Percentiles rank a stretch among this genome's conserved stretches.
Evolutionary conservation across 2,113 vertebrate species (phyloP).

Genomic region (Cyanistes caeruleus): DNA sequence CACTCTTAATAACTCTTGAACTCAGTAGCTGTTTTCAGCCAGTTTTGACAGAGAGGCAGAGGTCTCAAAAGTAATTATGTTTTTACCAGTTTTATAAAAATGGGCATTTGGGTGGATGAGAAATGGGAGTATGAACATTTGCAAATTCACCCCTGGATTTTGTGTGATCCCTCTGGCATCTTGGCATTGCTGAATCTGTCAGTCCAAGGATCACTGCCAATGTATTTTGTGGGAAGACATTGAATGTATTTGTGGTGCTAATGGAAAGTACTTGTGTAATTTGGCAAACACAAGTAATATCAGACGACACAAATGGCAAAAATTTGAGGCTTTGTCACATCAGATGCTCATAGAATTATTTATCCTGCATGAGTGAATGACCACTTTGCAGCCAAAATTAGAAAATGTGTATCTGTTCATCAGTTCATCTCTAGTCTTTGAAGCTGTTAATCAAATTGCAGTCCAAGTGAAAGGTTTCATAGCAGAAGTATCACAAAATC

Average conservation of each 20-base stretch:
- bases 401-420: neutral
- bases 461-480: neutral
- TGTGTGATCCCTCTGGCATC: slow-evolving; percentile 29
- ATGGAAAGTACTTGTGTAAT: neutral
- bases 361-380: neutral
- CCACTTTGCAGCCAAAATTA: neutral
- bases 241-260: neutral
- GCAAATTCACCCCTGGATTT: slow-evolving; percentile 21
- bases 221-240: neutral
- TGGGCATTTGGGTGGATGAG: neutral
- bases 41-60: slow-evolving; percentile 22
- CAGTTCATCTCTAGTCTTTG: neutral
- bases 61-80: slow-evolving; percentile 53
- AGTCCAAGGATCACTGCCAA: neutral
- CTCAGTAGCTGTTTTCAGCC: slow-evolving; percentile 11
- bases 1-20: slow-evolving; percentile 22
- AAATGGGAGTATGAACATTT: neutral
- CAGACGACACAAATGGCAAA: neutral
- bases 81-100: slow-evolving; percentile 38
- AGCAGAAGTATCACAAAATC: neutral
- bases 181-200: neutral
- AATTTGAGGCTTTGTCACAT: neutral
- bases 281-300: neutral
- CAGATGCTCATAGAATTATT: neutral
- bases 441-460: neutral